phyloP scores from a whole-genome alignment of 2,888 invertebrate species.

The Microctonus brassicae region DNA sequence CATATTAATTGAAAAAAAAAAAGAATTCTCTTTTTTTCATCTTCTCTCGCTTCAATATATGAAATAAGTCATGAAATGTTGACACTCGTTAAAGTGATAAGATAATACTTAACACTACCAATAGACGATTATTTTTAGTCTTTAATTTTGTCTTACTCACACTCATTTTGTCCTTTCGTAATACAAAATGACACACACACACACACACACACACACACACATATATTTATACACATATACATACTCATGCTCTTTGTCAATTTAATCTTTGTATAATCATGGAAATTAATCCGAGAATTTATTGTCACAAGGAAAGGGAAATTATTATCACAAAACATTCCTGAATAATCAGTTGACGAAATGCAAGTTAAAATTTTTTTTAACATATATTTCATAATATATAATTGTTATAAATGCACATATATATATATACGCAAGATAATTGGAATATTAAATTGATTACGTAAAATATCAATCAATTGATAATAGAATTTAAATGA shows the following conservation, averaged over 20 bases:
- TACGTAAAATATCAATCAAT: background rate
- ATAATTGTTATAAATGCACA: background rate
- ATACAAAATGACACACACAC: background rate
- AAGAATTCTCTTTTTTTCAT: background rate
- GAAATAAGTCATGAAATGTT: constrained; percentile 1
- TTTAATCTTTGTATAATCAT: background rate
- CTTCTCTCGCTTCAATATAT: background rate
- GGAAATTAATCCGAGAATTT: background rate
- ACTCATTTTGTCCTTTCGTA: background rate
- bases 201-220: background rate
- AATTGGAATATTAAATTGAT: background rate
- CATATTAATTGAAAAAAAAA: too few species aligned
- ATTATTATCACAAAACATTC: background rate
- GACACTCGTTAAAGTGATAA: constrained; percentile 17
- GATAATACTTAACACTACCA: constrained; percentile 4
- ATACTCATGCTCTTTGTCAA: background rate
- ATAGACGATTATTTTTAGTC: constrained; percentile 12
- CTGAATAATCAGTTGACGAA: background rate
- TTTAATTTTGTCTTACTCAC: background rate
- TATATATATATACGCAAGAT: background rate
- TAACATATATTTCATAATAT: background rate
- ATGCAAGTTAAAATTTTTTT: background rate
- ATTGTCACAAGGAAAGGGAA: background rate
- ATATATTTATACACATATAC: too few species aligned
- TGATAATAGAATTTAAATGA: background rate